Base-by-base conservation (phyloP, 2,888 invertebrate genomes). In the Eupithecia exiguata region DNA sequence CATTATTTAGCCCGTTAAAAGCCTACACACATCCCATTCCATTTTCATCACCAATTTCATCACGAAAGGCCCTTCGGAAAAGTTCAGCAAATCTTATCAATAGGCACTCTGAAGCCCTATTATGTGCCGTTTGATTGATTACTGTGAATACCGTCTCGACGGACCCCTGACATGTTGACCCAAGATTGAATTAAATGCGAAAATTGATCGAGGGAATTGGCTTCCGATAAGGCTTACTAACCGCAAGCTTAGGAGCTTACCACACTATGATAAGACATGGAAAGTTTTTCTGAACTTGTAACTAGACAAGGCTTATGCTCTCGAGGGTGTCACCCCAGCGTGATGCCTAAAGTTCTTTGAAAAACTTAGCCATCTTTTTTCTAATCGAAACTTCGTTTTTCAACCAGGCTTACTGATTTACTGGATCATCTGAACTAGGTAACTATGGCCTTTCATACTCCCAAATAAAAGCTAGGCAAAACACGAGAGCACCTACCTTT, bases 111-210 rank as follows among this genome's bases (percentile, higher is more conserved):
- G 74, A 76, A 78, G 74, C 72, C 70, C 72, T 77, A 71, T 53
- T 70, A 76, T 76, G 75, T 49, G 30, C 76, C 74, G 68, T 78
- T 82, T 91, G 91, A 91, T 90, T 86, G 90, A 91, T 91, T 89
- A 87, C 82, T 79, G 75, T 62, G 78, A 78, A 81, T 85, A 77
- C 84, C 80, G 80, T 79, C 80, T 70, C 84, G 91, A 91, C 91
- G 83, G 86, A 85, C 90, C 91, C 91, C 84, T 79, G 81, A 82
- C 81, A 82, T 78, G 79, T 75, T 77, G 72, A 77, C 80, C 81
- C 80, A 74, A 81, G 80, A 88, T 88, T 86, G 85, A 87, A 89
- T 89, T 88, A 84, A 82, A 83, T 79, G 77, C 74, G 72, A 72
- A 79, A 79, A 79, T 79, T 79, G 83, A 82, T 82, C 76, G 79